Base-by-base conservation (phyloP, 2,888 invertebrate genomes). In the Hoplodrina ambigua region DNA sequence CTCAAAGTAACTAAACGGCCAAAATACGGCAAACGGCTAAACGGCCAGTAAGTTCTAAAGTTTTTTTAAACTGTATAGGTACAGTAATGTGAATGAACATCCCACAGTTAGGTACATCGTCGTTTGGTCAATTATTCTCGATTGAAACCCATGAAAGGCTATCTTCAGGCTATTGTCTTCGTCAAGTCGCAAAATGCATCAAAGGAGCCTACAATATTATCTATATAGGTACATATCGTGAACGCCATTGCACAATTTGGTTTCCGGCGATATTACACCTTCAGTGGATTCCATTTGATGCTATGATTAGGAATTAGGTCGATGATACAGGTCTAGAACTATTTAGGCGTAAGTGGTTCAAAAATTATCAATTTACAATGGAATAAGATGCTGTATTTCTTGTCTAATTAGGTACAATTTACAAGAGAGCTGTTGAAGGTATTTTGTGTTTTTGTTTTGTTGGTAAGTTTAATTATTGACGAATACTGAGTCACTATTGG, bases 201-300 rank as follows among this genome's bases (percentile, higher is more conserved):
- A 63, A 50, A 55, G 46, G 33, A 54, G 20, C 37, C n/a, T 20
- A 52, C 17, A 52, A 37, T 20, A 59, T 59, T 20, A 62, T 50
- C 19, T 52, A 76, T 20, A 11, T 37, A 37, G 37, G 46, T 70
- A 49, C 15, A n/a, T 11, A 8, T 17, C 15, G 54, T 52, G 20
- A 62, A 41, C 11, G 41, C 50, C 46, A 63, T 56, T 52, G 58
- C 62, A 59, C 59, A 71, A 63, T 72, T 63, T 78, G 37, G 58
- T 62, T 63, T 13, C 59, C 15, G 58, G 78, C 72, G 30, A 62
- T 72, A 77, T 62, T 59, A 62, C 61, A 71, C 50, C 44, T 30
- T 20, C 19, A 37, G 19, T 55, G 49, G 52, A 49, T 57, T 53
- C 70, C 19, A 52, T 77, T 77, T 70, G 56, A 70, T 53, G 52